phyloP scores from a whole-genome alignment of 2,797 vertebrate genomes.

The Oophaga sylvatica region DNA sequence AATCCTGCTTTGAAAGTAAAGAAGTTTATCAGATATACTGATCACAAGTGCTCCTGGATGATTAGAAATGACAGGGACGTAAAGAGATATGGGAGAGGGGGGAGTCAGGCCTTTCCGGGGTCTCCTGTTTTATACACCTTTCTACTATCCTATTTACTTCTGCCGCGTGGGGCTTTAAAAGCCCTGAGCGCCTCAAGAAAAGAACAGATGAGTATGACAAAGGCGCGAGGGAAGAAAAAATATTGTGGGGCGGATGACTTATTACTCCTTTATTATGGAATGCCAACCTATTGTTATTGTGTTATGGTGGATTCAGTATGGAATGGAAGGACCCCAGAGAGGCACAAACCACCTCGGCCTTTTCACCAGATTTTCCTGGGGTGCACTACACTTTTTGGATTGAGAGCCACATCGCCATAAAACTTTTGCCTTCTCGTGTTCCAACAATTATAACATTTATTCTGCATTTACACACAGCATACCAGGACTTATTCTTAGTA shows the following conservation, averaged over 20 bases:
- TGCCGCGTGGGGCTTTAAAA: conserved; percentile 53
- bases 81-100: conserved; percentile 71
- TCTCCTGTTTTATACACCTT: conserved; percentile 68
- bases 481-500: no score
- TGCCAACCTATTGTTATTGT: neutral
- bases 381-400: no score
- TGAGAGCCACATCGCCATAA: no score
- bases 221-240: neutral
- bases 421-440: no score
- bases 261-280: neutral
- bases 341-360: neutral
- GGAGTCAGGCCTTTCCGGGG: conserved; percentile 68
- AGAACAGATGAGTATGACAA: neutral
- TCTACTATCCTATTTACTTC: conserved; percentile 62
- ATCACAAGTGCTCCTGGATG: conserved; percentile 71
- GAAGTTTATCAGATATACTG: conserved; percentile 81
- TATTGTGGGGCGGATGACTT: neutral
- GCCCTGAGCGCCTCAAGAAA: conserved; percentile 13
- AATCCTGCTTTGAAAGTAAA: conserved; percentile 75
- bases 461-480: no score
- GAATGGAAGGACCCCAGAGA: neutral
- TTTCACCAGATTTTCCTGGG: neutral
- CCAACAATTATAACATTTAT: no score
- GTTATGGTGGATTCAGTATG: conserved; percentile 12
- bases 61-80: conserved; percentile 75